Conservation (phyloP, 2,888 invertebrate genomes). For the Mactromeris polynyma region DNA sequence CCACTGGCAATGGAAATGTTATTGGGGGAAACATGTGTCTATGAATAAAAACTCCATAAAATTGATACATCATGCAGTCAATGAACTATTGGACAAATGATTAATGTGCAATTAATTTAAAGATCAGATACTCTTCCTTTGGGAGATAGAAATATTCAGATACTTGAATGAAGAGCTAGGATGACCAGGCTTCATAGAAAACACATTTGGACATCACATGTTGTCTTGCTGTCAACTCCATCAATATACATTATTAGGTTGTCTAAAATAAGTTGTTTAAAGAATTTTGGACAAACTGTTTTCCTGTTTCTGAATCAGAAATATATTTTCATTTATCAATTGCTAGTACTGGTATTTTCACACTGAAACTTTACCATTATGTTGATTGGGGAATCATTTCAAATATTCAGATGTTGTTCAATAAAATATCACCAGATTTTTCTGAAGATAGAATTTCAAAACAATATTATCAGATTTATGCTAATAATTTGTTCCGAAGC, state of each 20-base stretch:
- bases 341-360: too few species aligned
- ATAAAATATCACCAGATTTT: neutral
- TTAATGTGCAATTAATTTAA: slow-evolving; percentile 32
- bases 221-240: too few species aligned
- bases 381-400: too few species aligned
- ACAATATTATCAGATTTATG: neutral
- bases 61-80: slow-evolving; percentile 25
- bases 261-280: too few species aligned
- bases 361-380: too few species aligned
- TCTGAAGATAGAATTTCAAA: neutral
- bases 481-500: neutral
- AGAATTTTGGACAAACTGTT: too few species aligned
- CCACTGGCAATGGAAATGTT: neutral
- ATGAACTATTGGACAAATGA: slow-evolving; percentile 17
- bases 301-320: too few species aligned
- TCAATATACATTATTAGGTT: too few species aligned
- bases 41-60: slow-evolving; percentile 35
- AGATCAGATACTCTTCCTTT: neutral
- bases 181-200: neutral
- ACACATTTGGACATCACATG: neutral
- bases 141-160: neutral
- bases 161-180: neutral
- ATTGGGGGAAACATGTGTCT: neutral
- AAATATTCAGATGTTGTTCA: too few species aligned
- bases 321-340: too few species aligned